Evolutionary conservation across 2,113 vertebrate genomes (phyloP).

Genomic region (Lipotes vexillifer): DNA sequence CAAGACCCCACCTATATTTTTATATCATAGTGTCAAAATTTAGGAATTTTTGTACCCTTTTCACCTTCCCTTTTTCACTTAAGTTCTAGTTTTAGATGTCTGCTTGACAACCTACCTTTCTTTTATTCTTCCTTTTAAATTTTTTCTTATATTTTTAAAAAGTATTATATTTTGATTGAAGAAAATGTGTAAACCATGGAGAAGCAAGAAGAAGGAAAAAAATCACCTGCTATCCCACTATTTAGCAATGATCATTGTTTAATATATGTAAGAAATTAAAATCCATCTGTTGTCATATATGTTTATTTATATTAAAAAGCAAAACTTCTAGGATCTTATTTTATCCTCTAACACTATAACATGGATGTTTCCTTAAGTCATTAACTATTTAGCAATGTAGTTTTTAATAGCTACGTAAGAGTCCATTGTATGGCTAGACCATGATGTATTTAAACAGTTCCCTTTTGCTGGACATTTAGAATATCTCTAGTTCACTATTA

Average conservation of each 20-base stretch:
- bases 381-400: constrained; percentile 8
- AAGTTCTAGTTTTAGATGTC: background rate
- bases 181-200: background rate
- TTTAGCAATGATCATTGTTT: background rate
- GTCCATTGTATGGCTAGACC: background rate
- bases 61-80: background rate
- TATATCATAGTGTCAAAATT: background rate
- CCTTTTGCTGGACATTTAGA: background rate
- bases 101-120: background rate
- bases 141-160: background rate
- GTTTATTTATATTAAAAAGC: background rate
- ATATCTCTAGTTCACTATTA: background rate
- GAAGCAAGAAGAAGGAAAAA: background rate
- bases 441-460: constrained; percentile 34
- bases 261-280: constrained; percentile 26
- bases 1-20: background rate
- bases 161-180: background rate
- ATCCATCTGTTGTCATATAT: background rate
- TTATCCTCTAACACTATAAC: background rate
- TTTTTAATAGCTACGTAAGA: constrained; percentile 40
- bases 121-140: constrained; percentile 13
- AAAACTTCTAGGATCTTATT: background rate
- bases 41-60: background rate
- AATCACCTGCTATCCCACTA: background rate
- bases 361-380: background rate